Evolutionary conservation across 2,888 invertebrate genomes (phyloP).

Genomic region (Petrolisthes manimaculis): DNA sequence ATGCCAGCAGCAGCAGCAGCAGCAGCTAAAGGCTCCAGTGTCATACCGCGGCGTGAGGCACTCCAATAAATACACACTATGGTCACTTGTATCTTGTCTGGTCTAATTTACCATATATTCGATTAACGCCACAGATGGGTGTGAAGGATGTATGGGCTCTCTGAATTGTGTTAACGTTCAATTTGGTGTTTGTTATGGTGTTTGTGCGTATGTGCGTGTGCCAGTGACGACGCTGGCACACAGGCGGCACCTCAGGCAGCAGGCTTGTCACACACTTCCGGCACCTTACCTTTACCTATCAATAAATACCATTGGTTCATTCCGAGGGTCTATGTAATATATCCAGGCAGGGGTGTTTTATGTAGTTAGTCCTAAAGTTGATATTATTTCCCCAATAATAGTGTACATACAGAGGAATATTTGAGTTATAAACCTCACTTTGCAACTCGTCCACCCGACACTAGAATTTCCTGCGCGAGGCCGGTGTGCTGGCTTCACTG

Average conservation of each 20-base stretch:
- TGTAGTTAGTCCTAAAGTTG: background rate
- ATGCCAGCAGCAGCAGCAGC: background rate
- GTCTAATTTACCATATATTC: no score
- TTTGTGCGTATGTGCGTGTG: constrained; percentile 7
- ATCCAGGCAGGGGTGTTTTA: background rate
- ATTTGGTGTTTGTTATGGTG: constrained; percentile 1
- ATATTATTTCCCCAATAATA: background rate
- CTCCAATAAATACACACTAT: background rate
- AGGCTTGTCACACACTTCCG: constrained; percentile 28
- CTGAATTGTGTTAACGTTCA: no score
- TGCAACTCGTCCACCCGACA: background rate
- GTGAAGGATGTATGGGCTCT: no score
- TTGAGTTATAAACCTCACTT: background rate
- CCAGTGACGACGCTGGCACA: constrained; percentile 10
- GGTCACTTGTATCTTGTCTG: background rate
- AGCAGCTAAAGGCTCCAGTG: constrained; percentile 12
- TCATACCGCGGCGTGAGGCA: constrained; percentile 34
- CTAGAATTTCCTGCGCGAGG: constrained; percentile 6
- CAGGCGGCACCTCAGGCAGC: background rate
- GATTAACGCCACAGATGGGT: no score
- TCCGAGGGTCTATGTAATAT: background rate
- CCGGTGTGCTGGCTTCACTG: background rate
- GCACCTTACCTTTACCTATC: background rate
- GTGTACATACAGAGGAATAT: constrained; percentile 4
- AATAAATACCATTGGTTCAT: background rate